Percentiles rank a stretch among this genome's conserved stretches.
Evolutionary conservation across 2,888 invertebrate genomes (phyloP).

Genomic region (Oscheius myriophilus): DNA sequence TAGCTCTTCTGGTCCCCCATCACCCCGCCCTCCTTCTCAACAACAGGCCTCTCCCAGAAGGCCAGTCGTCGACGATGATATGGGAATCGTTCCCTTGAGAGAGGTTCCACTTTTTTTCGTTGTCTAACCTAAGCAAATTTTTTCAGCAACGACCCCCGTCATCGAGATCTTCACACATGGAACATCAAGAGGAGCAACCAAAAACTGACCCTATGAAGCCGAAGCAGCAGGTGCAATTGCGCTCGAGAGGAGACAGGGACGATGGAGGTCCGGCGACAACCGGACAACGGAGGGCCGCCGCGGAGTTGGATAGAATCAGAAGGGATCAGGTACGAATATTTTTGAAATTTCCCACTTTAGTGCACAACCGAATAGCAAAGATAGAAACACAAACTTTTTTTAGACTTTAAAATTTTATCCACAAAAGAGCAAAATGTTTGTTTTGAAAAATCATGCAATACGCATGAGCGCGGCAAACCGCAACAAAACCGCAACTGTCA

Average conservation of each 20-base stretch:
- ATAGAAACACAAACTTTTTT: too few species aligned
- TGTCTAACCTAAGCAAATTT: not conserved
- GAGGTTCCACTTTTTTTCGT: not conserved
- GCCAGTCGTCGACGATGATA: constrained; percentile 62
- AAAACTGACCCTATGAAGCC: constrained; percentile 66
- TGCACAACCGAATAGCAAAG: too few species aligned
- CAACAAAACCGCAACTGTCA: too few species aligned
- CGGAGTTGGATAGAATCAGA: constrained; percentile 65
- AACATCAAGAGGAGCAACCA: constrained; percentile 39
- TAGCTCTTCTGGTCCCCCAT: constrained; percentile 5
- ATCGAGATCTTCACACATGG: constrained; percentile 41
- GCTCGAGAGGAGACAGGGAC: constrained; percentile 55
- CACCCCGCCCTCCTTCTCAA: constrained; percentile 29
- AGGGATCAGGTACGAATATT: constrained; percentile 57
- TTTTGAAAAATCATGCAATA: not conserved
- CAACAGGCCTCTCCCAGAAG: constrained; percentile 30
- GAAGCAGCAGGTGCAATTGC: constrained; percentile 53
- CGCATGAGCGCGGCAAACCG: not conserved
- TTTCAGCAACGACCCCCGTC: constrained; percentile 34
- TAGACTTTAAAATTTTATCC: too few species aligned
- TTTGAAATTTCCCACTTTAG: too few species aligned
- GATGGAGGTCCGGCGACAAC: constrained; percentile 58
- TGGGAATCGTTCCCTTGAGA: constrained; percentile 62
- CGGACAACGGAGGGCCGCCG: constrained; percentile 67
- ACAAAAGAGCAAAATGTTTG: too few species aligned